These are phyloP conservation scores for Cassiopea xamachana DNA, from an alignment of 30 jellyfish, hydroid and myxozoan genomes.

Conservation along the genomic window DNA sequence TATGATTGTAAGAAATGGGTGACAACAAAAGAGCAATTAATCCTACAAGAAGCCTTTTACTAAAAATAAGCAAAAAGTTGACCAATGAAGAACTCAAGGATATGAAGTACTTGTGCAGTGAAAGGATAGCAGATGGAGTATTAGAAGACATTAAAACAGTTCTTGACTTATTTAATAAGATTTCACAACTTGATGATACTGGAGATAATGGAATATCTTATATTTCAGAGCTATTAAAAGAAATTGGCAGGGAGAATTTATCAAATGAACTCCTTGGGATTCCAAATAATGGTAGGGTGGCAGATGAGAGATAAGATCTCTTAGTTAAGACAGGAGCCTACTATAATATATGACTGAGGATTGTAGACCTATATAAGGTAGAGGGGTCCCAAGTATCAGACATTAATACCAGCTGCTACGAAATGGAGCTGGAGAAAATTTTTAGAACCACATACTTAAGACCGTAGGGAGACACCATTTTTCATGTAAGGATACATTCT, in stretches of 20 bases:
- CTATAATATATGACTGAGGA: no score
- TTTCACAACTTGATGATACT: slow-evolving; percentile 36
- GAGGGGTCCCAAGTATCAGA: no score
- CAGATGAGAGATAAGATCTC: background rate
- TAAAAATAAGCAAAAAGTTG: slow-evolving; percentile 17
- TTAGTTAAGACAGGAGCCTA: background rate
- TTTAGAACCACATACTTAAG: no score
- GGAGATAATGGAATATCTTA: slow-evolving; percentile 8
- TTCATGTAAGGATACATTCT: no score
- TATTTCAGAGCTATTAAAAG: slow-evolving; percentile 13
- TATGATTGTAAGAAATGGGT: background rate
- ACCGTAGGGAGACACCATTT: no score
- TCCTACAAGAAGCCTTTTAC: background rate
- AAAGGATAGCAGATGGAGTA: slow-evolving; percentile 7
- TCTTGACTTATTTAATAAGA: slow-evolving; percentile 7
- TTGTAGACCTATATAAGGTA: no score
- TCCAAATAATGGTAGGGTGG: slow-evolving; percentile 8
- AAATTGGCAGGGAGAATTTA: slow-evolving; percentile 18
- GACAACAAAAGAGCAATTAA: background rate
- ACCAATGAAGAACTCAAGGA: slow-evolving; percentile 6
- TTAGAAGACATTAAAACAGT: background rate
- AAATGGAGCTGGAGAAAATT: no score
- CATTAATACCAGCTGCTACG: no score
- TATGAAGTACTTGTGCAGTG: slow-evolving; percentile 23
- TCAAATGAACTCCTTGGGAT: slow-evolving; percentile 16